Conservation (phyloP, 2,888 invertebrate genomes). For the Ecliptopera silaceata region DNA sequence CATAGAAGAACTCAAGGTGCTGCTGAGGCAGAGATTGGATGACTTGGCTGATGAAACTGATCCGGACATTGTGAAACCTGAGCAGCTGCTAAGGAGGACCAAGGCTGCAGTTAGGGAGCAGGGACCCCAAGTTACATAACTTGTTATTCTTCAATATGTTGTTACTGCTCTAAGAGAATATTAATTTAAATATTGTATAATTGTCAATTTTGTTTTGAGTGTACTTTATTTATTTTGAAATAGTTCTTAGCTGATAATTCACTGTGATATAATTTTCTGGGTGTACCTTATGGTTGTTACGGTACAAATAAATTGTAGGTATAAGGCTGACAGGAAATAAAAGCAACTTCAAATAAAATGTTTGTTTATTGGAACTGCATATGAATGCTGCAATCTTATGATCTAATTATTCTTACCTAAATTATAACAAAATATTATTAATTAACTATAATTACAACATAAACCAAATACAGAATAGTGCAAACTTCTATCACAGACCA, state of each 20-base stretch:
- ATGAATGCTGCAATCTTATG: constrained; percentile 42
- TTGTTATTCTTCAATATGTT: not conserved
- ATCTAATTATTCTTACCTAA: constrained; percentile 31
- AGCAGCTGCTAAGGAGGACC: constrained; percentile 72
- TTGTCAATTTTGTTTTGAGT: too few relatives aligned
- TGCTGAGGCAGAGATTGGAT: constrained; percentile 86
- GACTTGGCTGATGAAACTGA: constrained; percentile 82
- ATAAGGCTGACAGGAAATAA: constrained; percentile 35
- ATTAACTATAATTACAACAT: constrained; percentile 22
- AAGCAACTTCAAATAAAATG: constrained; percentile 24
- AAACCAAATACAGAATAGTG: constrained; percentile 42
- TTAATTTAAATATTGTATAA: not conserved
- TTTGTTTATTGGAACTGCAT: constrained; percentile 52
- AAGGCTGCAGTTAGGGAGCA: constrained; percentile 74
- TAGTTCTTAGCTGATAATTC: not conserved
- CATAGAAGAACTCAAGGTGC: constrained; percentile 83
- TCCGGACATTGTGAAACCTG: constrained; percentile 70
- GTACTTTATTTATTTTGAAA: too few relatives aligned
- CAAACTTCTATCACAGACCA: constrained; percentile 52
- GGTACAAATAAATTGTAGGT: not conserved
- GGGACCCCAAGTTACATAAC: constrained; percentile 81
- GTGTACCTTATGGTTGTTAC: not conserved
- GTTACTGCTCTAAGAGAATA: too few relatives aligned
- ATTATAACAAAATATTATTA: constrained; percentile 20
- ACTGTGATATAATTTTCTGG: constrained; percentile 29